Conservation (phyloP, 2,113 vertebrate species). For the Sander lucioperca region DNA sequence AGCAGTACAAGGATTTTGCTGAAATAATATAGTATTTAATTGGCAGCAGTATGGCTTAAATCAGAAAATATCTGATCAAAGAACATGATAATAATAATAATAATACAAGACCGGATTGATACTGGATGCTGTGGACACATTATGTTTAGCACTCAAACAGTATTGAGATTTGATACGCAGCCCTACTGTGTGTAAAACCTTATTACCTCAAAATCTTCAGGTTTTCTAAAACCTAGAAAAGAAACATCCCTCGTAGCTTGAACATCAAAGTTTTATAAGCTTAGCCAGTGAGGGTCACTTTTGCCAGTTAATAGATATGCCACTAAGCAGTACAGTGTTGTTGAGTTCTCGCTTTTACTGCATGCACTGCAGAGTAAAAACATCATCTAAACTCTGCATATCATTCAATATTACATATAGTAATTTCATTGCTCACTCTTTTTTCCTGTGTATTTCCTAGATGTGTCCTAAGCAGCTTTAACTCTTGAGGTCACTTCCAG, state of each 20-base stretch:
- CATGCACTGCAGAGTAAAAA: neutral
- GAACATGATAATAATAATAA: too few species aligned
- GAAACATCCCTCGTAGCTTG: neutral
- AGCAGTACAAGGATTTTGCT: too few species aligned
- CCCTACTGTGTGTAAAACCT: neutral
- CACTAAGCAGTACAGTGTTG: neutral
- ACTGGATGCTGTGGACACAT: neutral
- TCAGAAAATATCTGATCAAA: too few species aligned
- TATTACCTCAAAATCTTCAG: neutral
- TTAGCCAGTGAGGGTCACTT: neutral
- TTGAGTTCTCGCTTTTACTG: neutral
- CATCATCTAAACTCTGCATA: neutral
- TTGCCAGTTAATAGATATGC: neutral
- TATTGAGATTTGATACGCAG: neutral
- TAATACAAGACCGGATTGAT: neutral
- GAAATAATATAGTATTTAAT: neutral
- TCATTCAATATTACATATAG: constrained; percentile 8
- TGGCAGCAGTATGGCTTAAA: neutral
- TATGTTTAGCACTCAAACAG: neutral
- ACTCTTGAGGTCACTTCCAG: constrained; percentile 31
- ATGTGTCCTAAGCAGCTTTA: constrained; percentile 27
- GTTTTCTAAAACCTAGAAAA: neutral
- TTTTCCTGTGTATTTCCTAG: neutral
- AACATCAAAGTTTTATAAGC: neutral
- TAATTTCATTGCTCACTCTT: neutral